Evolutionary conservation across 2,113 vertebrate species (phyloP).

Genomic region (Neofelis nebulosa): DNA sequence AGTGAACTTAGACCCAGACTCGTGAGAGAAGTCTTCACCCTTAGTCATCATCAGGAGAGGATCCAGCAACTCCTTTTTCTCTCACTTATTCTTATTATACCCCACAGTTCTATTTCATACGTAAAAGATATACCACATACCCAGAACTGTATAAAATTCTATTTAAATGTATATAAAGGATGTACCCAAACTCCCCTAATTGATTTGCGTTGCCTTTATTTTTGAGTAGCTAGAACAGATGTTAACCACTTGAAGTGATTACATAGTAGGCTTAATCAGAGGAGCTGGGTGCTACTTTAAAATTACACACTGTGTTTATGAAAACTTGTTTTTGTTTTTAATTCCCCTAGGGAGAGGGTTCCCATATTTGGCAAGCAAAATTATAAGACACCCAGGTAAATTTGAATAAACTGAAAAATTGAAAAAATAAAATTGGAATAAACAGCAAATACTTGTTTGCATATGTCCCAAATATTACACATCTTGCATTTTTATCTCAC

Average conservation of each 20-base stretch:
- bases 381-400: not conserved
- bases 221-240: not conserved
- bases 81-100: not conserved
- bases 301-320: not conserved
- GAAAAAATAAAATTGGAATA: not conserved
- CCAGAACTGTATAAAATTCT: not conserved
- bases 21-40: not conserved
- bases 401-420: not conserved
- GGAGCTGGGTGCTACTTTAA: not conserved
- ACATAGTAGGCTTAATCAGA: not conserved
- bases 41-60: not conserved
- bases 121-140: not conserved
- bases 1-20: not conserved
- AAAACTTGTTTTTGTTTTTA: constrained; percentile 7
- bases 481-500: not conserved
- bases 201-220: not conserved
- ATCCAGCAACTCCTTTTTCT: not conserved
- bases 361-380: not conserved
- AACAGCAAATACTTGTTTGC: not conserved
- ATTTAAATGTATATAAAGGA: not conserved
- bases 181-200: not conserved
- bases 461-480: not conserved
- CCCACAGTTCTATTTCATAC: not conserved
- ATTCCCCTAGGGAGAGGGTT: not conserved
- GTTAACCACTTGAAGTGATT: not conserved